These are phyloP conservation scores for Uloborus plumipes DNA, from an alignment of 2,888 invertebrate species.

Conservation along the genomic window DNA sequence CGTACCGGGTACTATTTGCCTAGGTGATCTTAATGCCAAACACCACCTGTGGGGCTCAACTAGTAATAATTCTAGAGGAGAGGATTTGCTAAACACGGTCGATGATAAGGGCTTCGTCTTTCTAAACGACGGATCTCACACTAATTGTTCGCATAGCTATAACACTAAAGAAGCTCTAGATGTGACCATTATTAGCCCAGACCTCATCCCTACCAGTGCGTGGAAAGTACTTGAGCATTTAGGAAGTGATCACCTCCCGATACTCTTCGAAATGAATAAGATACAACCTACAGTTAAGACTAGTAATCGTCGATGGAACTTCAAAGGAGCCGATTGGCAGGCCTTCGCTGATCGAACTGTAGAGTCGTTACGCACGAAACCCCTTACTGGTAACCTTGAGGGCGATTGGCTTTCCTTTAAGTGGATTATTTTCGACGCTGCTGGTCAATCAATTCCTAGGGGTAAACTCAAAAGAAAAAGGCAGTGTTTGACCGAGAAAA, in stretches of 20 bases:
- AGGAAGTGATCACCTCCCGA: slow-evolving; percentile 17
- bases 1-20: background rate
- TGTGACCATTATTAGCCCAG: too few species aligned
- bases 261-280: slow-evolving; percentile 1
- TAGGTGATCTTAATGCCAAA: slow-evolving; percentile 6
- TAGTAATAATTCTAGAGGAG: slow-evolving; percentile 5
- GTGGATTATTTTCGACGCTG: too few species aligned
- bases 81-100: background rate
- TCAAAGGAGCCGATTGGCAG: slow-evolving; percentile 2
- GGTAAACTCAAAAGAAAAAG: background rate
- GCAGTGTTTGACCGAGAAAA: background rate
- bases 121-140: background rate
- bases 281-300: background rate
- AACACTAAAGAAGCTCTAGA: too few species aligned
- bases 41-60: background rate
- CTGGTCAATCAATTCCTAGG: too few species aligned
- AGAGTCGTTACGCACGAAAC: accelerated
- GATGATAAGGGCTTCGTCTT: background rate
- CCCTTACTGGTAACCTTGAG: background rate
- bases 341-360: background rate
- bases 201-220: background rate
- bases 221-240: background rate
- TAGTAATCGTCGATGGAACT: slow-evolving; percentile 8
- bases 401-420: too few species aligned
- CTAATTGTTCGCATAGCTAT: slow-evolving; percentile 1